Conservation (phyloP, 1,140 invertebrate genomes). For the Pantala flavescens region DNA sequence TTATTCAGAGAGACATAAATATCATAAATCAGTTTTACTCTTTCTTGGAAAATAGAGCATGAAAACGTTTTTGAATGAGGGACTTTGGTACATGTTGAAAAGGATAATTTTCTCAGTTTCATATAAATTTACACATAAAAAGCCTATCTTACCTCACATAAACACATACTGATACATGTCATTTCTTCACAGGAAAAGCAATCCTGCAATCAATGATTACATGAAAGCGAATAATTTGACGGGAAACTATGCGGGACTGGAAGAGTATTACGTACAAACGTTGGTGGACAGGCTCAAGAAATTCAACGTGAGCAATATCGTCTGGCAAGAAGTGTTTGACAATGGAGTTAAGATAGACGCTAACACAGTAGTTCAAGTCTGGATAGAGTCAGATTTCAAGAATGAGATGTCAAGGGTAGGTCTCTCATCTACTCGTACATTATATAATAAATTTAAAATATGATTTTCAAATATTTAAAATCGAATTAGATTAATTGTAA, state of each 20-base stretch:
- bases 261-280: constrained; percentile 57
- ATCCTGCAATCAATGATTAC: constrained; percentile 57
- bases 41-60: no score
- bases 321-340: constrained; percentile 89
- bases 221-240: constrained; percentile 53
- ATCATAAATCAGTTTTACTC: no score
- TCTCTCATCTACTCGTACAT: no score
- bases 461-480: no score
- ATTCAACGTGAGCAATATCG: constrained; percentile 49
- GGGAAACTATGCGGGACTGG: constrained; percentile 44
- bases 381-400: constrained; percentile 40
- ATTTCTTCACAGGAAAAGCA: constrained; percentile 52
- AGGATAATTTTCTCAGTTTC: constrained; percentile 18
- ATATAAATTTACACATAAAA: no score
- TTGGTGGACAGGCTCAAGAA: constrained; percentile 41
- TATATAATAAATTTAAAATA: neutral
- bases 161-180: no score
- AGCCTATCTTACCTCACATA: no score
- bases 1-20: no score
- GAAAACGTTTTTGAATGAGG: neutral
- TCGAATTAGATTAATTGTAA: no score
- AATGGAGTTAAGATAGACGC: constrained; percentile 56
- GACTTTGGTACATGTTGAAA: no score
- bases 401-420: neutral
- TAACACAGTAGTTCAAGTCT: constrained; percentile 62